Percentiles rank a stretch among this genome's conserved stretches.
These are phyloP conservation scores for Ammospiza maritima DNA, from an alignment of 2,797 vertebrate genomes.

Conservation along the genomic window DNA sequence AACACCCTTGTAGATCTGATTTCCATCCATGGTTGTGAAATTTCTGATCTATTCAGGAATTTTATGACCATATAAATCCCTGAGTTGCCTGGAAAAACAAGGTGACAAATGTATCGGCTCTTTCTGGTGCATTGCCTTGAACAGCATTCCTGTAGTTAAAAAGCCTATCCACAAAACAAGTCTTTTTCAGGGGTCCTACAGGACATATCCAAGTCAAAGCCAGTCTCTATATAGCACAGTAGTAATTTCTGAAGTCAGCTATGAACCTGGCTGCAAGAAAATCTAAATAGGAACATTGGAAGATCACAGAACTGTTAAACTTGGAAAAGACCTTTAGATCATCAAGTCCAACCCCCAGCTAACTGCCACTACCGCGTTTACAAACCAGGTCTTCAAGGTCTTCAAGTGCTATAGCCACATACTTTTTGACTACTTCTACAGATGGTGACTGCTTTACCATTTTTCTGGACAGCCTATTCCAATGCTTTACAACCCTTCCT, in stretches of 20 bases:
- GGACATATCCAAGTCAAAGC: not conserved
- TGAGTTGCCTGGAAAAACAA: not conserved
- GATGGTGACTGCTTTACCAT: no score
- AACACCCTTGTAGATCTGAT: not conserved
- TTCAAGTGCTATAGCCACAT: not conserved
- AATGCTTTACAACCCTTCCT: not conserved
- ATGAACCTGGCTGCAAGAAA: not conserved
- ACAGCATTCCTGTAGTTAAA: not conserved
- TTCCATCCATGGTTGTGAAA: not conserved
- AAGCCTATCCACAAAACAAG: not conserved
- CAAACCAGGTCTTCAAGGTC: not conserved
- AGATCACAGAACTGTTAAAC: not conserved
- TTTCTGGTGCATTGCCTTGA: rapidly evolving
- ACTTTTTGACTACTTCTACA: not conserved
- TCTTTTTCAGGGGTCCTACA: not conserved
- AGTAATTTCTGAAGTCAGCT: not conserved
- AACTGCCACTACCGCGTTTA: not conserved
- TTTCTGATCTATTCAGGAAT: not conserved
- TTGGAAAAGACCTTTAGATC: not conserved
- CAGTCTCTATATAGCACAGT: not conserved
- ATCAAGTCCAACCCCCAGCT: not conserved
- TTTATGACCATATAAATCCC: not conserved
- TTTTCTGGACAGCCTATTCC: not conserved
- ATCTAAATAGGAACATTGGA: not conserved
- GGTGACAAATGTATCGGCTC: not conserved